phyloP scores from a whole-genome alignment of 2,113 vertebrate genomes.

The Cryptomyrus ogoouensis region DNA sequence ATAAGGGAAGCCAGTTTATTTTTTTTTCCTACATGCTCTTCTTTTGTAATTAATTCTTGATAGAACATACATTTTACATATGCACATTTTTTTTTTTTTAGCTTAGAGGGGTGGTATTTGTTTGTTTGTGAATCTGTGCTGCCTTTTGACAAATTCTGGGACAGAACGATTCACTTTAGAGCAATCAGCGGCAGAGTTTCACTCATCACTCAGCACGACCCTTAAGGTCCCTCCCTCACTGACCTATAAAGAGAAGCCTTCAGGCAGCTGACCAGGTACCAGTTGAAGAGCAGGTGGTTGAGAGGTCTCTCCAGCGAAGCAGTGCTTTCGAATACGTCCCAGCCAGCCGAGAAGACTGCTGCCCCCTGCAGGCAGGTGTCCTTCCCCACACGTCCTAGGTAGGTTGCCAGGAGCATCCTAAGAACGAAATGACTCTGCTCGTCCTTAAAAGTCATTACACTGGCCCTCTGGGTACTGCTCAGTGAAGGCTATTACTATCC shows the following conservation, averaged over 20 bases:
- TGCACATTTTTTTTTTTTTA: neutral
- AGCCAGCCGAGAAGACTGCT: constrained; percentile 89
- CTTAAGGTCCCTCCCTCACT: constrained; percentile 43
- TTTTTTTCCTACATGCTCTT: neutral
- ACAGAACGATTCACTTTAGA: neutral
- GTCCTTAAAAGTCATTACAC: neutral
- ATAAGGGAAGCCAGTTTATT: neutral
- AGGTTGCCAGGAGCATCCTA: constrained; percentile 96
- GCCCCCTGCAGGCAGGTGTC: constrained; percentile 86
- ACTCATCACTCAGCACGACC: neutral
- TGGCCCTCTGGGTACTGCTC: neutral
- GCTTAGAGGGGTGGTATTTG: neutral
- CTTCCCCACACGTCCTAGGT: constrained; percentile 79
- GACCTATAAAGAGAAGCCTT: constrained; percentile 90
- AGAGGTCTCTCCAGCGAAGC: constrained; percentile 88
- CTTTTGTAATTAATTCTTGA: neutral
- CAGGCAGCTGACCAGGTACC: constrained; percentile 94
- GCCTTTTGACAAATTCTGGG: neutral
- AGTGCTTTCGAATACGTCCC: constrained; percentile 91
- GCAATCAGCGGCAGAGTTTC: neutral
- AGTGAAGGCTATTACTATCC: neutral
- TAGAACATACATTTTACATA: neutral
- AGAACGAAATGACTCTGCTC: neutral
- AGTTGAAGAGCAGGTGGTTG: constrained; percentile 97
- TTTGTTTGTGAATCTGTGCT: neutral